Conservation (phyloP, 2,797 vertebrate genomes). For the Ambastaia sidthimunki region DNA sequence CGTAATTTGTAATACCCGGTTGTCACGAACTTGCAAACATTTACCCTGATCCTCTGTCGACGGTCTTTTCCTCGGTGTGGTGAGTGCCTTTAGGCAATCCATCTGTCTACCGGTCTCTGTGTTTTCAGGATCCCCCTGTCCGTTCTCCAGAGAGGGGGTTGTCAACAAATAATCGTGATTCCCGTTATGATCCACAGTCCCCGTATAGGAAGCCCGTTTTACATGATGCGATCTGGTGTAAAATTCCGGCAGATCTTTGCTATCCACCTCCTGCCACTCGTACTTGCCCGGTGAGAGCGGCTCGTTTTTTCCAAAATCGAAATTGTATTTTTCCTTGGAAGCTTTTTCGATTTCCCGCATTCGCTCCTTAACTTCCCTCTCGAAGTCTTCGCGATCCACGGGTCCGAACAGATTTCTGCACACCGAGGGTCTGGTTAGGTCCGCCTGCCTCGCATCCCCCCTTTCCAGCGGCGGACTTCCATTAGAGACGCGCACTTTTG, state of each 20-base stretch:
- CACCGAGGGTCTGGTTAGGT: conserved; percentile 82
- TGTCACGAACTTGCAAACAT: conserved; percentile 4
- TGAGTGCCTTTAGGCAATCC: conserved; percentile 70
- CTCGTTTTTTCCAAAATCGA: conserved; percentile 81
- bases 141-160: conserved; percentile 69
- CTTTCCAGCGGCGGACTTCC: conserved; percentile 93
- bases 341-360: conserved; percentile 74
- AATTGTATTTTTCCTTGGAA: conserved; percentile 83
- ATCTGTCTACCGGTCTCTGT: conserved; percentile 69
- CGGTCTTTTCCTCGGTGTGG: conserved; percentile 80
- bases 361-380: conserved; percentile 71
- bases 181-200: conserved; percentile 70
- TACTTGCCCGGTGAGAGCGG: conserved; percentile 82
- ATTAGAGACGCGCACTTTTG: conserved; percentile 93
- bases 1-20: not conserved
- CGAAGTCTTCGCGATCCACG: conserved; percentile 80
- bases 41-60: conserved; percentile 62
- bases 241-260: conserved; percentile 83
- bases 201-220: conserved; percentile 63
- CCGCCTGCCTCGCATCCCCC: conserved; percentile 86
- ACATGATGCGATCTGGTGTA: conserved; percentile 75
- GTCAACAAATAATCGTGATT: conserved; percentile 66
- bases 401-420: conserved; percentile 89
- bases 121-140: conserved; percentile 67
- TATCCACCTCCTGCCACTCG: conserved; percentile 83